These are phyloP conservation scores for Lepetodrilus schrolli DNA, from an alignment of 2,888 invertebrate genomes.

Conservation along the genomic window DNA sequence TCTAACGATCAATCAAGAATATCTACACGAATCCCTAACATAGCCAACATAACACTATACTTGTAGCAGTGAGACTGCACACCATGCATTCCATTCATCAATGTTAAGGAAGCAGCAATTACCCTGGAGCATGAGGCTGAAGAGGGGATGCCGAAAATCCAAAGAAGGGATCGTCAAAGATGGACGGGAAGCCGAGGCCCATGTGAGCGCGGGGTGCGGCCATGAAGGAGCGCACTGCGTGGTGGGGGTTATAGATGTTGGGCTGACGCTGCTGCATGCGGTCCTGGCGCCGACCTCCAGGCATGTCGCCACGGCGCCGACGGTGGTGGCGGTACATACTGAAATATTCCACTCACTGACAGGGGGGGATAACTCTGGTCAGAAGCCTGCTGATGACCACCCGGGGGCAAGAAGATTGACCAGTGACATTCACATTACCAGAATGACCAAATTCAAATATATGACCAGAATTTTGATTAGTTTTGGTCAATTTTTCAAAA, in stretches of 20 bases:
- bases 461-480: too few species aligned
- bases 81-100: not conserved
- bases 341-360: constrained; percentile 26
- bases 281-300: constrained; percentile 31
- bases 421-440: too few species aligned
- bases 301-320: constrained; percentile 36
- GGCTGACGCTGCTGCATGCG: constrained; percentile 29
- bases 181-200: constrained; percentile 54
- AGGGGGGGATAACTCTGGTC: constrained; percentile 1
- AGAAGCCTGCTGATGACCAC: not conserved
- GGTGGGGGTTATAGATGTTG: not conserved
- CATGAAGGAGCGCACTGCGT: constrained; percentile 26
- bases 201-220: constrained; percentile 42
- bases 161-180: constrained; percentile 59
- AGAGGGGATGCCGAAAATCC: constrained; percentile 36
- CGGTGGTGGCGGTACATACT: constrained; percentile 35
- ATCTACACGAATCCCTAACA: too few species aligned
- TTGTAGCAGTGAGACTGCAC: too few species aligned
- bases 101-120: constrained; percentile 33
- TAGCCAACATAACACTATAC: too few species aligned
- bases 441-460: too few species aligned
- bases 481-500: too few species aligned
- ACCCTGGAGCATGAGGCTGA: constrained; percentile 52
- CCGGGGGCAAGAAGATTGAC: too few species aligned
- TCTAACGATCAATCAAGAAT: too few species aligned